Evolutionary conservation across 2,113 vertebrate genomes (phyloP).

Genomic region (Jaculus jaculus): DNA sequence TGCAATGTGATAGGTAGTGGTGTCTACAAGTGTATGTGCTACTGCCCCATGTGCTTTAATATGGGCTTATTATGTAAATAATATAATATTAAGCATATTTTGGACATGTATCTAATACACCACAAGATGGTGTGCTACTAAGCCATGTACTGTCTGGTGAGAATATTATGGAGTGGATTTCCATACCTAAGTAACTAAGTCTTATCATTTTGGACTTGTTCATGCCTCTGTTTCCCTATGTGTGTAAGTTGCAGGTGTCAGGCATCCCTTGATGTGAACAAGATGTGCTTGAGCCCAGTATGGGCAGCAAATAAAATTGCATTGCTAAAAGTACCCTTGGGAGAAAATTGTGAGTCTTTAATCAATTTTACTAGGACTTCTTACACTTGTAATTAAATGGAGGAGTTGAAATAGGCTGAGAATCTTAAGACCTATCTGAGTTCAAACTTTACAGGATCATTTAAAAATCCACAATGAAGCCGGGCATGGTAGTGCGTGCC

Average conservation of each 20-base stretch:
- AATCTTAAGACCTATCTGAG: neutral
- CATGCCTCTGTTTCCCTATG: neutral
- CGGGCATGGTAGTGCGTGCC: too few relatives aligned
- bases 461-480: too few relatives aligned
- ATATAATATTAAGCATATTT: neutral
- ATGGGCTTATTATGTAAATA: neutral
- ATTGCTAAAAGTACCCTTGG: conserved; percentile 20
- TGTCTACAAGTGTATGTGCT: too few relatives aligned
- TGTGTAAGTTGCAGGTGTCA: neutral
- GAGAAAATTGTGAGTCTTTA: conserved; percentile 12
- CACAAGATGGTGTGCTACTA: neutral
- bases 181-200: neutral
- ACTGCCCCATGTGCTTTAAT: neutral
- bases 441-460: conserved; percentile 47
- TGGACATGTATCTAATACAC: neutral
- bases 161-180: neutral
- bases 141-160: neutral
- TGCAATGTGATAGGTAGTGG: neutral
- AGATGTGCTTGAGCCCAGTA: conserved; percentile 5
- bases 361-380: neutral
- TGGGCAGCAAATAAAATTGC: conserved; percentile 26
- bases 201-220: neutral
- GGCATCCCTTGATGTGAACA: neutral
- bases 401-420: neutral
- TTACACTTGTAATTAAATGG: conserved; percentile 32